phyloP scores from a whole-genome alignment of 2,113 vertebrate genomes.

The Acanthisitta chloris region DNA sequence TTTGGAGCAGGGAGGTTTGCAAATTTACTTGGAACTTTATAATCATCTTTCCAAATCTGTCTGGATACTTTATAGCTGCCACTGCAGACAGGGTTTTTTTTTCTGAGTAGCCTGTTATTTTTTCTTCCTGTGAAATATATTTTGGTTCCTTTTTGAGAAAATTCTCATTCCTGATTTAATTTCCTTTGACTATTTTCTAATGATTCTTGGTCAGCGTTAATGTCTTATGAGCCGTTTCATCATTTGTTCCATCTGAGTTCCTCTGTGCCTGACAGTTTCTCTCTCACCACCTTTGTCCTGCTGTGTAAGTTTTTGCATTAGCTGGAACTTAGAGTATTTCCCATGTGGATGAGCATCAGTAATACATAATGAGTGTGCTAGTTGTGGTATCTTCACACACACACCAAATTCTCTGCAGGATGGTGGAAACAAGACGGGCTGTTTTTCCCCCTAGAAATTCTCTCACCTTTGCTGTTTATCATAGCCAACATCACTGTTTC shows the following conservation, averaged over 20 bases:
- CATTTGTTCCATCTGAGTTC: fast-evolving
- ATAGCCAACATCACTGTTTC: fast-evolving
- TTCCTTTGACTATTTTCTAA: neutral
- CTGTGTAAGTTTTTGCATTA: neutral
- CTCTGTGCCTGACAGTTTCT: neutral
- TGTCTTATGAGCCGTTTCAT: neutral
- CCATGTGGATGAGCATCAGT: neutral
- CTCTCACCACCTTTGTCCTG: neutral
- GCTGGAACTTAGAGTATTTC: neutral
- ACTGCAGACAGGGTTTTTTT: neutral
- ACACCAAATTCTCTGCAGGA: neutral
- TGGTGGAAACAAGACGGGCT: neutral
- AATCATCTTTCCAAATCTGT: neutral
- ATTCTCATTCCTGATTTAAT: neutral
- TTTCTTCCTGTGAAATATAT: neutral
- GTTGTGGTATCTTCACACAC: neutral
- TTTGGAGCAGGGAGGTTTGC: fast-evolving
- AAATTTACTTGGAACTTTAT: neutral
- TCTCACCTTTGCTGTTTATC: neutral
- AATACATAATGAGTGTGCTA: neutral
- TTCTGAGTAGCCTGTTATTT: neutral
- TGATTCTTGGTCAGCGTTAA: neutral
- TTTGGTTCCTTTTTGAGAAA: neutral
- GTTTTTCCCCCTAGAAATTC: neutral
- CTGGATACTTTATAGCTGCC: neutral